These are phyloP conservation scores for Drosophila rubida DNA, from an alignment of 2,888 invertebrate species.

Conservation along the genomic window DNA sequence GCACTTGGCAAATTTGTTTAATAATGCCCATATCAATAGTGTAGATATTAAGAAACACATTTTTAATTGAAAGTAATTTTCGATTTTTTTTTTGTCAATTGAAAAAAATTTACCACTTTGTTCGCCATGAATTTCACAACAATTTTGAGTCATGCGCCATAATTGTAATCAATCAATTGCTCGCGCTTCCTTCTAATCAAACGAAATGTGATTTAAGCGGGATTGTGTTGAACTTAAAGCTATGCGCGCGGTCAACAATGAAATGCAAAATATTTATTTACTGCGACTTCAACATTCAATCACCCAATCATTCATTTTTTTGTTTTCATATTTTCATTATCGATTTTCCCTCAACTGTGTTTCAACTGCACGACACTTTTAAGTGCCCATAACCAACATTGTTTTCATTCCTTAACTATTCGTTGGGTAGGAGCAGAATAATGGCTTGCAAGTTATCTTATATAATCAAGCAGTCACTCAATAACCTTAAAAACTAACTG, in stretches of 20 bases:
- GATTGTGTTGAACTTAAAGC: conserved; percentile 1
- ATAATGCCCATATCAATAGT: neutral
- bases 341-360: neutral
- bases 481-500: conserved; percentile 2
- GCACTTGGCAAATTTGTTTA: conserved; percentile 16
- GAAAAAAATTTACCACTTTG: neutral
- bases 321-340: neutral
- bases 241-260: conserved; percentile 4
- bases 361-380: too few relatives aligned
- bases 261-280: neutral
- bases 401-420: too few relatives aligned
- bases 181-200: neutral
- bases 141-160: conserved; percentile 12
- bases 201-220: conserved; percentile 2
- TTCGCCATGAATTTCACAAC: conserved; percentile 30
- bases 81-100: neutral
- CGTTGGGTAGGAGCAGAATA: too few relatives aligned
- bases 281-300: neutral
- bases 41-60: neutral
- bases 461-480: conserved; percentile 27
- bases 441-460: conserved; percentile 18
- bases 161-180: conserved; percentile 23
- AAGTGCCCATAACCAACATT: too few relatives aligned
- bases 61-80: conserved; percentile 15
- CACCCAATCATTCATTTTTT: neutral